Percentiles rank a stretch among this genome's conserved stretches.
phyloP scores from a whole-genome alignment of 1,140 invertebrate genomes.

The Colletes latitarsis region DNA sequence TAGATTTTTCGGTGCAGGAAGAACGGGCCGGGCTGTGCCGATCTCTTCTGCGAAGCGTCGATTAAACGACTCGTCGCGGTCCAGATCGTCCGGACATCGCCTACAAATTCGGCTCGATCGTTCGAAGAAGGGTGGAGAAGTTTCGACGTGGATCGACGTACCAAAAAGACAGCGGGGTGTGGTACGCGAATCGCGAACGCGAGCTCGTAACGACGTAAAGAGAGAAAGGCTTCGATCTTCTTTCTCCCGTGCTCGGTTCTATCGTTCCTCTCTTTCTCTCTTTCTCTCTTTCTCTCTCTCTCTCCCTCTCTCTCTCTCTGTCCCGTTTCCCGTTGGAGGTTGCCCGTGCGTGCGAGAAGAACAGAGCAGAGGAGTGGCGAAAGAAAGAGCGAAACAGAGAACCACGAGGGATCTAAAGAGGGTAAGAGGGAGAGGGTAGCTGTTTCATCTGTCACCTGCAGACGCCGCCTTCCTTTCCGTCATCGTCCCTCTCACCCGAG shows the following conservation, averaged over 20 bases:
- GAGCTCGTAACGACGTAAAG: conserved; percentile 58
- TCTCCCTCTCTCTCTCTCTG: no score
- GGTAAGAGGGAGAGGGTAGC: conserved; percentile 69
- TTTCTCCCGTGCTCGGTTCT: background rate
- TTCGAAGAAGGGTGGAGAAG: conserved; percentile 44
- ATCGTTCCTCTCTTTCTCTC: no score
- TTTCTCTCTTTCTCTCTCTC: no score
- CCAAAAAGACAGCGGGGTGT: conserved; percentile 52
- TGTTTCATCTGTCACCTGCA: conserved; percentile 81
- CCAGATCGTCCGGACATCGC: conserved; percentile 17
- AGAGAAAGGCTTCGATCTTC: conserved; percentile 3
- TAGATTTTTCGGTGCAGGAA: no score
- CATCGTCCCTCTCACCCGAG: conserved; percentile 75
- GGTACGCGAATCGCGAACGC: conserved; percentile 50
- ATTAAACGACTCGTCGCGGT: no score
- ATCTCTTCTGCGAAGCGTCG: no score
- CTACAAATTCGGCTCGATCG: conserved; percentile 10
- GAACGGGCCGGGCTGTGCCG: no score
- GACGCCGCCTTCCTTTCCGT: conserved; percentile 81
- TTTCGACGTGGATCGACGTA: conserved; percentile 32
- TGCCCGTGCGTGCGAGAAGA: background rate
- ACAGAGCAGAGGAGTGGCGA: conserved; percentile 24
- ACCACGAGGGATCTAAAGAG: conserved; percentile 59
- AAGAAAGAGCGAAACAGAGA: conserved; percentile 45
- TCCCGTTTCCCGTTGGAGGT: background rate